Percentiles rank a stretch among this genome's conserved stretches.
Conservation (phyloP, 2,888 invertebrate species). For the Aelia acuminata region DNA sequence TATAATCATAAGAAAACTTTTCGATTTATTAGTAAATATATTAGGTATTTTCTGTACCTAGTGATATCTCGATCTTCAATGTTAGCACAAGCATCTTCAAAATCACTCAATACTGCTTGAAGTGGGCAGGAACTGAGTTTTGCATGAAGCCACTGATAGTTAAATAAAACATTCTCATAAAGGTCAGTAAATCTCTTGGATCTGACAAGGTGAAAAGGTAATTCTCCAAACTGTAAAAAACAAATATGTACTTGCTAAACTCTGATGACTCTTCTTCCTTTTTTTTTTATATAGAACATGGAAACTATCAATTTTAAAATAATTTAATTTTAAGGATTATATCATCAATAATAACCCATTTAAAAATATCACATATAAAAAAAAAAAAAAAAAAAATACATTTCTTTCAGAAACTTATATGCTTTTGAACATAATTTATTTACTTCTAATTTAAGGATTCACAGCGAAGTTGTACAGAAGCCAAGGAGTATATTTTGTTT, state of each 20-base stretch:
- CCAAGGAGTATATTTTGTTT: no score
- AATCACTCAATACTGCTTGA: conserved; percentile 94
- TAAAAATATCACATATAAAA: no score
- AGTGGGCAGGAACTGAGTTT: conserved; percentile 95
- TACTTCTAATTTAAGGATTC: no score
- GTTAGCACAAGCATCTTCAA: conserved; percentile 90
- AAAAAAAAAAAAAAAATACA: no score
- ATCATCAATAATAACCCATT: no score
- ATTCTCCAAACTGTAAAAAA: conserved; percentile 84
- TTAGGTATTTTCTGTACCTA: conserved; percentile 71
- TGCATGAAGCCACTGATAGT: conserved; percentile 97
- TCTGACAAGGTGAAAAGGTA: conserved; percentile 94
- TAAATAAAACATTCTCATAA: conserved; percentile 93
- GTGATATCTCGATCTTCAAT: conserved; percentile 87
- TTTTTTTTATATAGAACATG: background rate
- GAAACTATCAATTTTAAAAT: background rate
- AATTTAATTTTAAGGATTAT: background rate
- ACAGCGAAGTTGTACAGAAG: no score
- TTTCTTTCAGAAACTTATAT: no score
- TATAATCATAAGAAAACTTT: background rate
- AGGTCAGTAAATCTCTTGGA: conserved; percentile 92
- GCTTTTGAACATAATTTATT: no score
- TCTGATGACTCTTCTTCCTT: background rate
- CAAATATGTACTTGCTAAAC: conserved; percentile 61
- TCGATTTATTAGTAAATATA: background rate